phyloP scores from a whole-genome alignment of 1,140 invertebrate species.

The Oedothorax gibbosus region DNA sequence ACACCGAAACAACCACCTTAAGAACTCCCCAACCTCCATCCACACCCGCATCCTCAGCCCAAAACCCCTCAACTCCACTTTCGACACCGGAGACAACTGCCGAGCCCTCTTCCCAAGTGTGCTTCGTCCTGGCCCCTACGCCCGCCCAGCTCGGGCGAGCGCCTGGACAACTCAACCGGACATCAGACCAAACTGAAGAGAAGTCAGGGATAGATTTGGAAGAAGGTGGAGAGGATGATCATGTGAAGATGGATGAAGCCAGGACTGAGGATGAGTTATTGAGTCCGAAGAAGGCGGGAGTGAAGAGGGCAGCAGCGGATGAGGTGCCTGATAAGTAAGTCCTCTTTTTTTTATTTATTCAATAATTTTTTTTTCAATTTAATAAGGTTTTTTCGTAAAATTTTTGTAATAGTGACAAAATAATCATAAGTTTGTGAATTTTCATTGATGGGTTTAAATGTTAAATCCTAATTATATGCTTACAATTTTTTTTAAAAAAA shows the following conservation, averaged over 20 bases:
- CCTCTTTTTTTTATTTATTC: background rate
- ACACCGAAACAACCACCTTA: background rate
- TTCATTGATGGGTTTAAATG: no score
- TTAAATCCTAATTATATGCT: no score
- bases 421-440: no score
- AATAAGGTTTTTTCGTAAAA: no score
- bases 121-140: slow-evolving; percentile 89
- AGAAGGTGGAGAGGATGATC: slow-evolving; percentile 1
- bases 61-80: slow-evolving; percentile 6
- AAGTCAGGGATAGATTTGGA: background rate
- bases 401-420: no score
- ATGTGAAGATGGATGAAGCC: background rate
- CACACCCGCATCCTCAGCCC: background rate
- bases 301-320: slow-evolving; percentile 87
- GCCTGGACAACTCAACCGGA: slow-evolving; percentile 76
- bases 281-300: slow-evolving; percentile 76
- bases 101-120: slow-evolving; percentile 60
- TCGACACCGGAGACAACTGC: background rate
- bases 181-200: slow-evolving; percentile 30
- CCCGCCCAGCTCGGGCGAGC: slow-evolving; percentile 91
- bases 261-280: slow-evolving; percentile 61
- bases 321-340: slow-evolving; percentile 93
- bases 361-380: background rate
- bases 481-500: no score
- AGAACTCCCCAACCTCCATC: background rate